Evolutionary conservation across 2,888 invertebrate species (phyloP), one percentile per base, ranked within the genome.

Genomic region (Cylindroiulus punctatus): DNA sequence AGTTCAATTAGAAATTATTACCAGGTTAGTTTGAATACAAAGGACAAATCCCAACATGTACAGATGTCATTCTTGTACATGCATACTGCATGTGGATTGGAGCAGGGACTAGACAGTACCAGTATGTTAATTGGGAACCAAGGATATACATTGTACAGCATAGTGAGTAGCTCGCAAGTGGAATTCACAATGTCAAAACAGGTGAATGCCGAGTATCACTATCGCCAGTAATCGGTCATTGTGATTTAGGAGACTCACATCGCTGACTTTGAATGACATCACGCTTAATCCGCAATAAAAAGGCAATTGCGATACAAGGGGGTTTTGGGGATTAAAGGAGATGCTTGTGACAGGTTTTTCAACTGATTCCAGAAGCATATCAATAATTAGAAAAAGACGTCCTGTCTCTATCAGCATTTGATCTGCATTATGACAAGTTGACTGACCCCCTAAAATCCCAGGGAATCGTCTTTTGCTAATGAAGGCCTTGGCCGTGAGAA

Each of bases 351-450:
- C 57, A 57, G 57, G 57, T 57, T 57, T 22, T 57, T 57, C 57
- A 22, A 57, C 57, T 22, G 57, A 57, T 57, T 57, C 22, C n/a
- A n/a, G 8, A 40, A 40, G n/a, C 4, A 22, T 57, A 12, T 57
- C 57, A 57, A 22, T 57, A 12, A 57, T 57, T 7, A 22, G 57
- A 22, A 57, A 57, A 57, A 57, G 57, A 57, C 57, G n/a, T n/a
- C n/a, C n/a, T n/a, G 22, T n/a, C 22, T 22, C n/a, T 57, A 22
- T 57, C 57, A 17, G 22, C 22, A 57, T 57, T 57, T 57, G 5
- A 57, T 57, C 57, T 57, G 57, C 7, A 57, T 57, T 57, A 57
- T 22, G 57, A 57, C 57, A 57, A 57, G 57, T 57, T 57, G 57
- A 57, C 22, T 57, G 57, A 57, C 57, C 57, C 57, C 22, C 57